Percentiles rank a stretch among this genome's conserved stretches.
Conservation (phyloP, 2,113 vertebrate species). For the Acrocephalus kingi region DNA sequence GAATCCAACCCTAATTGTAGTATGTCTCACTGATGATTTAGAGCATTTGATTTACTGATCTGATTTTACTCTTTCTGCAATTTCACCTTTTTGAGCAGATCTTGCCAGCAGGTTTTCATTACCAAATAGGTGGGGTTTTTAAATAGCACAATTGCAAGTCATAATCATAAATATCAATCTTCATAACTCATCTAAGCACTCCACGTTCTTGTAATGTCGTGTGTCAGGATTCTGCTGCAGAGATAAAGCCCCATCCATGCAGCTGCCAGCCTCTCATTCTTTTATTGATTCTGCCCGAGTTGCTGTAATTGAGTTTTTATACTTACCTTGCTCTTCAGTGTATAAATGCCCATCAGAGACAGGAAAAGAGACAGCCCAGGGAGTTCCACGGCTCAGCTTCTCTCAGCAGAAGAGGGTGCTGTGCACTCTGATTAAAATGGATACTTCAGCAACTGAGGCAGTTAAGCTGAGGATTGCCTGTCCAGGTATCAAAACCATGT, state of each 20-base stretch:
- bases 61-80: conserved; percentile 60
- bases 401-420: conserved; percentile 57
- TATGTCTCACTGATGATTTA: conserved; percentile 31
- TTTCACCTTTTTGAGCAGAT: conserved; percentile 49
- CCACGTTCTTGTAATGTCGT: not conserved
- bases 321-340: conserved; percentile 19
- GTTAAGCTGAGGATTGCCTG: not conserved
- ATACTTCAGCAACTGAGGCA: not conserved
- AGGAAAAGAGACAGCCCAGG: not conserved
- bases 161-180: conserved; percentile 58
- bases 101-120: conserved; percentile 65
- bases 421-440: conserved; percentile 12
- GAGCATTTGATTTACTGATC: conserved; percentile 55
- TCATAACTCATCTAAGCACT: conserved; percentile 45
- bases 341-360: conserved; percentile 33
- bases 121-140: conserved; percentile 48
- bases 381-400: not conserved
- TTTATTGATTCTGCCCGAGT: conserved; percentile 38
- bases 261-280: conserved; percentile 25
- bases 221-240: conserved; percentile 29
- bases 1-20: conserved; percentile 48
- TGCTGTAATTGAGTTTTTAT: conserved; percentile 60
- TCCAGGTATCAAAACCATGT: not conserved
- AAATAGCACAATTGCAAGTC: conserved; percentile 51
- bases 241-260: not conserved